Evolutionary conservation across 2,113 vertebrate species (phyloP).

Genomic region (Burhinus oedicnemus): DNA sequence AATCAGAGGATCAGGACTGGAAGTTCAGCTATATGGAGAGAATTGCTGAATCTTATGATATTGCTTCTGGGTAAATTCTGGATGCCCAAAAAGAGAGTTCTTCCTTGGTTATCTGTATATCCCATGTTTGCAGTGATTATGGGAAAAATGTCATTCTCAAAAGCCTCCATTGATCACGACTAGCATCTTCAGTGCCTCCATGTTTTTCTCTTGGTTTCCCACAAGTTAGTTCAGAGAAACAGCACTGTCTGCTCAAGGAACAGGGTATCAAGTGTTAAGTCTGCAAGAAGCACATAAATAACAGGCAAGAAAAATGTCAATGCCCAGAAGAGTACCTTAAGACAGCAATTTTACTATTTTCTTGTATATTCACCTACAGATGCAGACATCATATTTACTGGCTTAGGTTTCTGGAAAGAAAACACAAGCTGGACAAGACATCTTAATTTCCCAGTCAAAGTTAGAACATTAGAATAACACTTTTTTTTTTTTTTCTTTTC

Average conservation of each 20-base stretch:
- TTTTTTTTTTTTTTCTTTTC: neutral
- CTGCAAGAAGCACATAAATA: neutral
- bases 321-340: neutral
- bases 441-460: neutral
- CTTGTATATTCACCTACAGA: neutral
- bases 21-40: neutral
- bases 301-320: neutral
- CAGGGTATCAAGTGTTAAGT: rapidly evolving
- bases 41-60: neutral
- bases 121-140: neutral
- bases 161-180: neutral
- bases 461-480: neutral
- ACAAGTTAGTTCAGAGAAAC: neutral
- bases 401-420: neutral
- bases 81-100: neutral
- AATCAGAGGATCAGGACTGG: neutral
- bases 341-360: neutral
- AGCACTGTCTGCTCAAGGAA: neutral
- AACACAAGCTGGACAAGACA: neutral
- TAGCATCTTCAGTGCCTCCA: neutral
- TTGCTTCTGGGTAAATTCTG: neutral
- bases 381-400: neutral
- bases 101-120: neutral
- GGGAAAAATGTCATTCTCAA: neutral
- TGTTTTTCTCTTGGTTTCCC: neutral